A percentile compares a stretch with the other conserved stretches of the same genome.
phyloP scores from a whole-genome alignment of 2,888 invertebrate species.

The Petrolisthes manimaculis region DNA sequence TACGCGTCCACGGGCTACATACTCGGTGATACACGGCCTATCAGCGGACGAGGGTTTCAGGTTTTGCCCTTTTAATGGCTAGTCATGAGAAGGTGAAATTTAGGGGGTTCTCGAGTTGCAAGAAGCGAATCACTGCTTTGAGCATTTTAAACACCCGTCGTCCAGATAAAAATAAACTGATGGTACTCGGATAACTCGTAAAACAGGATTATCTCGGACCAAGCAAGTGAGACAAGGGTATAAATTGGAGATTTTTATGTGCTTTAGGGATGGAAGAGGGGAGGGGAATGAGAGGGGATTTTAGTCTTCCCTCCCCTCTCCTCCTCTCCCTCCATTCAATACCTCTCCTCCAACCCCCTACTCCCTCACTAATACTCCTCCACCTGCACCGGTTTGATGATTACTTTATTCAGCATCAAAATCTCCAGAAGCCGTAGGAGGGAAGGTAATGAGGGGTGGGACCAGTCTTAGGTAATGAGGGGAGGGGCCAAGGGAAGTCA shows the following conservation, averaged over 20 bases:
- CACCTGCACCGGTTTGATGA: slow-evolving; percentile 7
- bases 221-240: neutral
- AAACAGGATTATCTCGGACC: slow-evolving; percentile 10
- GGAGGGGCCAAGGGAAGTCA: neutral
- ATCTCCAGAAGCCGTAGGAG: slow-evolving; percentile 13
- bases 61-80: slow-evolving; percentile 46
- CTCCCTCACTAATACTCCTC: neutral
- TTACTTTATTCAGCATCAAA: slow-evolving; percentile 46
- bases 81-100: slow-evolving; percentile 43
- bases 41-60: slow-evolving; percentile 52
- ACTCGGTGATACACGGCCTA: slow-evolving; percentile 55
- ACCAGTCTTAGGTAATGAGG: neutral
- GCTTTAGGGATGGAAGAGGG: neutral
- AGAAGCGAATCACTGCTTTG: slow-evolving; percentile 18
- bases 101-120: slow-evolving; percentile 26
- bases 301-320: neutral
- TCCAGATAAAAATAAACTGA: slow-evolving; percentile 31
- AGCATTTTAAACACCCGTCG: slow-evolving; percentile 30
- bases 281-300: neutral
- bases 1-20: slow-evolving; percentile 55
- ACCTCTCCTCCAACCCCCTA: neutral
- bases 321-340: neutral
- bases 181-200: neutral
- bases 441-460: slow-evolving; percentile 5
- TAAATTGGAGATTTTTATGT: neutral